phyloP scores from a whole-genome alignment of 2,797 vertebrate species.

The Hirundo rustica region DNA sequence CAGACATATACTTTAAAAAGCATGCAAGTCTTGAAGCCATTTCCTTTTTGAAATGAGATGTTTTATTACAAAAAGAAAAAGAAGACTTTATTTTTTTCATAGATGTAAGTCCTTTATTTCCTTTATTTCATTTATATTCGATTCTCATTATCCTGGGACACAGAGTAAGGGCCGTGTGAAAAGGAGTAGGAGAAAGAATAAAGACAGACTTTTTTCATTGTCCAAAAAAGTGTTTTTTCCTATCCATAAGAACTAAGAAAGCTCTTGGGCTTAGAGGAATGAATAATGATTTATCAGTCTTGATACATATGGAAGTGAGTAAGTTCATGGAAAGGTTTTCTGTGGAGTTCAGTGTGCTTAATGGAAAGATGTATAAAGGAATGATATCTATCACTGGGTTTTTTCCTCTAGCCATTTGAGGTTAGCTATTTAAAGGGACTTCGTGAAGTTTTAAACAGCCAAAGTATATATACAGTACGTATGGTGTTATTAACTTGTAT shows the following conservation, averaged over 20 bases:
- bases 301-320: not conserved
- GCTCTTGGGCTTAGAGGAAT: not conserved
- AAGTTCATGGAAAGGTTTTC: not conserved
- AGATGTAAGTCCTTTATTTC: not conserved
- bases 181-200: not conserved
- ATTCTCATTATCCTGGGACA: not conserved
- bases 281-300: not conserved
- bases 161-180: not conserved
- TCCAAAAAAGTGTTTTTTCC: not conserved
- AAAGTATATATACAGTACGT: not conserved
- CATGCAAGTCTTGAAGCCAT: not conserved
- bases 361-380: not conserved
- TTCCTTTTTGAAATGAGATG: not conserved
- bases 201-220: not conserved
- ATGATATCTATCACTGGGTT: rapidly evolving
- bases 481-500: not conserved
- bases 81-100: not conserved
- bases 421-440: not conserved
- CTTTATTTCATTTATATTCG: not conserved
- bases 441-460: not conserved
- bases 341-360: not conserved
- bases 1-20: not conserved
- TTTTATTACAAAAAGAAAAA: not conserved
- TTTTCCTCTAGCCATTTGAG: not conserved
- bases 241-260: not conserved